Conservation (phyloP, 1,140 invertebrate genomes). For the Drosophila pruinosa region DNA sequence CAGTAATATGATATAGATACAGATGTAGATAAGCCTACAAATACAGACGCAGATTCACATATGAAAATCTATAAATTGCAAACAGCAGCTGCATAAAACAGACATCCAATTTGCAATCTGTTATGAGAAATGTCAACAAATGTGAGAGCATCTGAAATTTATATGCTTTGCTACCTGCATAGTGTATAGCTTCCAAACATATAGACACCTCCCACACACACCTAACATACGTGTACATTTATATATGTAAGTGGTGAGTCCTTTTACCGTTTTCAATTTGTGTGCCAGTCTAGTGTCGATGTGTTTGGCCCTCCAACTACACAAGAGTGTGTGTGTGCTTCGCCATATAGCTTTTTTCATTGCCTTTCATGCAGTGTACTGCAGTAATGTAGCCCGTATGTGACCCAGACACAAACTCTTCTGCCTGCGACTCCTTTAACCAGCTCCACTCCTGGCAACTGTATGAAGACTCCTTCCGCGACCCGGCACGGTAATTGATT, state of each 20-base stretch:
- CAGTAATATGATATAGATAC: not conserved
- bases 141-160: conserved; percentile 58
- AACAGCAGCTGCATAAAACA: conserved; percentile 53
- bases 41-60: too few relatives aligned
- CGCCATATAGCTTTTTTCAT: conserved; percentile 43
- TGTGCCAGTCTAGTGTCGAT: conserved; percentile 15
- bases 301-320: conserved; percentile 17
- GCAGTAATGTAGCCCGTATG: conserved; percentile 64
- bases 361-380: conserved; percentile 40
- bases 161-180: conserved; percentile 55
- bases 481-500: conserved; percentile 69
- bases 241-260: conserved; percentile 19
- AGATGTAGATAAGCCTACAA: too few relatives aligned
- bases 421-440: not conserved
- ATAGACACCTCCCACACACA: not conserved
- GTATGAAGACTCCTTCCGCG: not conserved
- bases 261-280: conserved; percentile 31
- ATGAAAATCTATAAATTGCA: not conserved
- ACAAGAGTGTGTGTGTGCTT: conserved; percentile 34
- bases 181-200: not conserved
- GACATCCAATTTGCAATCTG: conserved; percentile 72
- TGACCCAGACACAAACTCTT: conserved; percentile 15
- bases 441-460: not conserved
- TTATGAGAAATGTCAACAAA: conserved; percentile 73
- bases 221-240: not conserved